Evolutionary conservation across 2,888 invertebrate genomes (phyloP).

Genomic region (Philhelius pedissequus): DNA sequence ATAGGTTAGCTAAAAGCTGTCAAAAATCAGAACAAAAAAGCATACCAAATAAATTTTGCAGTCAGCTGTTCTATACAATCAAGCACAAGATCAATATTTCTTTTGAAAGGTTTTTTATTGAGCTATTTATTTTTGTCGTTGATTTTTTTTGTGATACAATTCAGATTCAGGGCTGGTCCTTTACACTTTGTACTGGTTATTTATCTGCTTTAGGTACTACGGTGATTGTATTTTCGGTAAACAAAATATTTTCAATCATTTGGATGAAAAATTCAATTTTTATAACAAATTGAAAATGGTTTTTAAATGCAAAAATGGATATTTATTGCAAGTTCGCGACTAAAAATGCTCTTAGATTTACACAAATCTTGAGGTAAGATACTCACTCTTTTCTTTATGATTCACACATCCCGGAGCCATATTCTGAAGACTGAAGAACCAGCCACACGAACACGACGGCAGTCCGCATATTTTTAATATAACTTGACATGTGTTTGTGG

Average conservation of each 20-base stretch:
- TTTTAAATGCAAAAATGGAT: conserved; percentile 33
- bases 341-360: conserved; percentile 52
- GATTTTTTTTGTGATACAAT: conserved; percentile 62
- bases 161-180: conserved; percentile 70
- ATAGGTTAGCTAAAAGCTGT: too few relatives aligned
- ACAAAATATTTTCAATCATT: background rate
- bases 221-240: background rate
- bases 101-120: conserved; percentile 24
- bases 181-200: conserved; percentile 22
- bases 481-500: background rate
- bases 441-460: too few relatives aligned
- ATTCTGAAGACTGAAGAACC: conserved; percentile 18
- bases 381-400: background rate
- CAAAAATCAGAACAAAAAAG: too few relatives aligned
- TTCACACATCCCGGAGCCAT: conserved; percentile 3
- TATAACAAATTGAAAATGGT: conserved; percentile 33
- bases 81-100: conserved; percentile 55
- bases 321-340: conserved; percentile 60
- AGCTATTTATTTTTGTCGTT: conserved; percentile 39
- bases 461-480: background rate
- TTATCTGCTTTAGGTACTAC: conserved; percentile 2
- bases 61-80: too few relatives aligned
- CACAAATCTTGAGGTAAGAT: conserved; percentile 51
- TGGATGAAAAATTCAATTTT: conserved; percentile 17
- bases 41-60: too few relatives aligned